phyloP scores from a whole-genome alignment of 2,113 vertebrate genomes.

The Noctilio leporinus region DNA sequence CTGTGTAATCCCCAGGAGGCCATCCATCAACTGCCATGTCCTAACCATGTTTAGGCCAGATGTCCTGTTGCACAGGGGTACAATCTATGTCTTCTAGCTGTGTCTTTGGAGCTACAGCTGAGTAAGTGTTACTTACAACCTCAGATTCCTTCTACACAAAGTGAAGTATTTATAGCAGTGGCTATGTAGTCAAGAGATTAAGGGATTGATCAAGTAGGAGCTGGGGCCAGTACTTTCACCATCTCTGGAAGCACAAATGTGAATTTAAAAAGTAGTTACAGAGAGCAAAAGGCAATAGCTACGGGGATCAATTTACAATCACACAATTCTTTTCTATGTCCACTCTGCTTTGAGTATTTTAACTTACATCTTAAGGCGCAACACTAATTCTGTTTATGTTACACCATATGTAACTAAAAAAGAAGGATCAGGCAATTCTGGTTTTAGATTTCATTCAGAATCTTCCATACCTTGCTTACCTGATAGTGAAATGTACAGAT shows the following conservation, averaged over 20 bases:
- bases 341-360: neutral
- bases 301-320: neutral
- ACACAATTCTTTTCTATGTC: neutral
- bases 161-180: neutral
- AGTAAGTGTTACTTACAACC: neutral
- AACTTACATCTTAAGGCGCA: neutral
- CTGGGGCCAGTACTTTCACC: neutral
- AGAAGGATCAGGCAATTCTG: neutral
- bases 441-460: neutral
- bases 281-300: neutral
- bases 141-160: neutral
- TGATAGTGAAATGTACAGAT: neutral
- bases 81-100: neutral
- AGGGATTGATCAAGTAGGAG: neutral
- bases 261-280: neutral
- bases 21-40: neutral
- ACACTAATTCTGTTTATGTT: neutral
- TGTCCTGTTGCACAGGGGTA: neutral
- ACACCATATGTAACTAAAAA: neutral
- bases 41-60: neutral
- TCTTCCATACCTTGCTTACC: neutral
- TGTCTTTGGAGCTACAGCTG: neutral
- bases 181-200: neutral
- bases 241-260: neutral
- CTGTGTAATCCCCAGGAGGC: neutral